Conservation (phyloP, 2,113 vertebrate species). For the Thymallus thymallus region DNA sequence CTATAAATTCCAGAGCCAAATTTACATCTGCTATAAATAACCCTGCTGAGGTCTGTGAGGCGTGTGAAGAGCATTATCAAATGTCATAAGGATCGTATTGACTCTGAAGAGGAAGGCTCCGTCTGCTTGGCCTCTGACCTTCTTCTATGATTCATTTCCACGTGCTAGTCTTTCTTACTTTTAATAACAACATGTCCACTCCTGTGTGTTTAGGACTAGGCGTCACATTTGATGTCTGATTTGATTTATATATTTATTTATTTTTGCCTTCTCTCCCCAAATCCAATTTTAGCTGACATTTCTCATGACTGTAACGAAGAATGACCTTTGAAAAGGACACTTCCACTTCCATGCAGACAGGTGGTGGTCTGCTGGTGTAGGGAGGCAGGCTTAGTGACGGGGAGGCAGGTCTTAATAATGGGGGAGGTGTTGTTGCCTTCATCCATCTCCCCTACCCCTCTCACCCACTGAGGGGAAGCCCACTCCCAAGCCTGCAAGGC, state of each 20-base stretch:
- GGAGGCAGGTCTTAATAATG: not conserved
- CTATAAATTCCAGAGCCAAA: not conserved
- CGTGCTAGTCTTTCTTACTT: conserved; percentile 11
- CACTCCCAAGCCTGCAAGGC: not conserved
- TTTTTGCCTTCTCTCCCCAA: conserved; percentile 24
- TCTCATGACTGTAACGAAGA: conserved; percentile 79
- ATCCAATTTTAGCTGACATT: conserved; percentile 84
- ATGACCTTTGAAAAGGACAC: conserved; percentile 82
- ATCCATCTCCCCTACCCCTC: not conserved
- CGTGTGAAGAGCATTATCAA: conserved; percentile 6
- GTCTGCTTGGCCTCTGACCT: conserved; percentile 1
- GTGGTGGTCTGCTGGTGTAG: not conserved
- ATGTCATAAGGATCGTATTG: not conserved
- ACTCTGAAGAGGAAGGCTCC: not conserved
- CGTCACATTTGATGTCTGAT: conserved; percentile 55
- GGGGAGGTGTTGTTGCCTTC: not conserved
- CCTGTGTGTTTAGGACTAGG: conserved; percentile 2
- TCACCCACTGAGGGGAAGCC: not conserved
- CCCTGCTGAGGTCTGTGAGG: not conserved
- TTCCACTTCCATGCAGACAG: conserved; percentile 21
- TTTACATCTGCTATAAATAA: not conserved
- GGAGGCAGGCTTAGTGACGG: not conserved
- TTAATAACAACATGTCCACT: conserved; percentile 13
- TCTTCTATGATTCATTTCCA: not conserved
- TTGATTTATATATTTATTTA: conserved; percentile 40